Evolutionary conservation across 2,797 vertebrate genomes (phyloP).

Genomic region (Ceryle rudis): DNA sequence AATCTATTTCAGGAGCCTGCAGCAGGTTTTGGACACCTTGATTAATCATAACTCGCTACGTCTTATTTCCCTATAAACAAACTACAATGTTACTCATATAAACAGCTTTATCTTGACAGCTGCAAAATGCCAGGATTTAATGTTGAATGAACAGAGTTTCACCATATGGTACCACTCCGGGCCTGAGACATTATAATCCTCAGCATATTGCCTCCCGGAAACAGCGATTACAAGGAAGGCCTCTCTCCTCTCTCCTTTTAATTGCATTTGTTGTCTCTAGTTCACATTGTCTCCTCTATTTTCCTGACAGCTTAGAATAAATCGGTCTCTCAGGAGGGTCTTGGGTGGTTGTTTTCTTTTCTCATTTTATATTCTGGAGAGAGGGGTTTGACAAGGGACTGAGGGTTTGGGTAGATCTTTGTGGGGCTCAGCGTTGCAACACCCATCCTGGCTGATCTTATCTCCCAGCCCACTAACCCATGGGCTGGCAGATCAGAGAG

Average conservation of each 20-base stretch:
- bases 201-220: conserved; percentile 71
- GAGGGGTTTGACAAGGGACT: neutral
- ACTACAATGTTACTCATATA: conserved; percentile 79
- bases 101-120: conserved; percentile 83
- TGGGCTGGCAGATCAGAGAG: neutral
- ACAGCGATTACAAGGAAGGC: conserved; percentile 59
- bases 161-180: conserved; percentile 79
- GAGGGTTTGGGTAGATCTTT: neutral
- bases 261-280: neutral
- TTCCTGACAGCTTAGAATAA: conserved; percentile 10
- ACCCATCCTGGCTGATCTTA: neutral
- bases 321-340: neutral
- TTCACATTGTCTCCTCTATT: neutral
- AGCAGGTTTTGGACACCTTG: conserved; percentile 80
- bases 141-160: conserved; percentile 73
- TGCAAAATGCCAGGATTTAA: conserved; percentile 84
- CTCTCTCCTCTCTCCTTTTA: conserved; percentile 31
- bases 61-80: conserved; percentile 85
- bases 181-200: conserved; percentile 75
- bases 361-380: neutral
- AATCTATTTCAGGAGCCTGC: conserved; percentile 54
- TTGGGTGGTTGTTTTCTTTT: neutral
- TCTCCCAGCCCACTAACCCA: neutral
- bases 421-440: neutral
- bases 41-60: conserved; percentile 81